Evolutionary conservation across 2,113 vertebrate genomes (phyloP).

Genomic region (Nematolebias whitei): DNA sequence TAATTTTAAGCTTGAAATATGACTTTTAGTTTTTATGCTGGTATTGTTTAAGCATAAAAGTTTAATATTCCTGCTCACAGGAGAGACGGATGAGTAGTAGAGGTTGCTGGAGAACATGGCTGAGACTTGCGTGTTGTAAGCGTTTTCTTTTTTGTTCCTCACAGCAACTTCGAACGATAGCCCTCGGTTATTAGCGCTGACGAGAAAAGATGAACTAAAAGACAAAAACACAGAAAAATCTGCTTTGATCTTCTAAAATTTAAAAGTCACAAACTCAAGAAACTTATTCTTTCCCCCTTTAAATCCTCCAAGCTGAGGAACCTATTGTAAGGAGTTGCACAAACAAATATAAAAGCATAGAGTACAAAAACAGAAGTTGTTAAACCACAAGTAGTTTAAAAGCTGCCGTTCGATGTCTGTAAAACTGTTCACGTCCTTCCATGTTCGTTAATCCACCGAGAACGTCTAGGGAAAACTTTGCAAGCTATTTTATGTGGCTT

Average conservation of each 20-base stretch:
- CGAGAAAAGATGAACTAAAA: constrained; percentile 81
- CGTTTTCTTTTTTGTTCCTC: constrained; percentile 87
- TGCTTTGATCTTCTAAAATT: not conserved
- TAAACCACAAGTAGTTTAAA: constrained; percentile 7
- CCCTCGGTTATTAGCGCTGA: constrained; percentile 84
- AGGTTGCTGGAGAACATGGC: constrained; percentile 85
- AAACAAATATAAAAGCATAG: not conserved
- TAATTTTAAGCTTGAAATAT: no score
- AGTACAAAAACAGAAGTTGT: not conserved
- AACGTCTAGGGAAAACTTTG: not conserved
- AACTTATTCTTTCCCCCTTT: not conserved
- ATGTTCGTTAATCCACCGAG: constrained; percentile 9
- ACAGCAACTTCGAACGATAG: constrained; percentile 82
- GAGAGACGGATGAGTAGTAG: constrained; percentile 84
- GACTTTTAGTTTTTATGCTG: not conserved
- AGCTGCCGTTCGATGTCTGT: not conserved
- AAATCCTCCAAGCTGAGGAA: not conserved
- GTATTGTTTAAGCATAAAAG: not conserved
- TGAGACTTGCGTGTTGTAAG: constrained; percentile 86
- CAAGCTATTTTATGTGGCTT: constrained; percentile 30
- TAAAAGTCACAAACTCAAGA: not conserved
- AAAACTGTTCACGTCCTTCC: constrained; percentile 14
- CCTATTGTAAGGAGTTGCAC: not conserved
- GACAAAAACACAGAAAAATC: constrained; percentile 43
- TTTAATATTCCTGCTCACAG: constrained; percentile 74